These are phyloP conservation scores for Pantala flavescens DNA, from an alignment of 1,140 invertebrate genomes.

Conservation along the genomic window DNA sequence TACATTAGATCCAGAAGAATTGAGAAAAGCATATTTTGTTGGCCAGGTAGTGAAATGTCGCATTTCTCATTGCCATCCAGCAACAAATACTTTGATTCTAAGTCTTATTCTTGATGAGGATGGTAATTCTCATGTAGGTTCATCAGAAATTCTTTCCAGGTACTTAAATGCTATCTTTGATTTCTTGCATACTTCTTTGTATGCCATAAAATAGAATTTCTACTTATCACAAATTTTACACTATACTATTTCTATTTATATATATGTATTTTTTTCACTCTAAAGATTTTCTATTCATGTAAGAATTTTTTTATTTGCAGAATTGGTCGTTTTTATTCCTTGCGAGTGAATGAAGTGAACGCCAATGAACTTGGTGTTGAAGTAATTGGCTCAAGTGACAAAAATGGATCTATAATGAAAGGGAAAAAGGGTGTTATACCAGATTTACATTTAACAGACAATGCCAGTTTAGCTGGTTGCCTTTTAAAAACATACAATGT, in stretches of 20 bases:
- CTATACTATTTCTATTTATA: too few relatives aligned
- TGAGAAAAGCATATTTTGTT: neutral
- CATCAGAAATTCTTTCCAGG: neutral
- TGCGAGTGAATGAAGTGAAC: neutral
- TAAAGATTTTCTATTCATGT: too few relatives aligned
- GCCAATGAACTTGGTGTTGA: neutral
- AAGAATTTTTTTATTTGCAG: too few relatives aligned
- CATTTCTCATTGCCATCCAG: neutral
- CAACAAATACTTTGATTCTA: neutral
- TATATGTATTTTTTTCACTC: too few relatives aligned
- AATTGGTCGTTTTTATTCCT: neutral
- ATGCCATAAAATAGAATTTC: too few relatives aligned
- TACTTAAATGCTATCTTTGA: neutral
- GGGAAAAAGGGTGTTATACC: conserved; percentile 6
- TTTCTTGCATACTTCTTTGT: too few relatives aligned
- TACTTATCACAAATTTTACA: too few relatives aligned
- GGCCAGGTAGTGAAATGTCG: neutral
- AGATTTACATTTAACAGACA: conserved; percentile 15
- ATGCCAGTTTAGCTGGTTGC: neutral
- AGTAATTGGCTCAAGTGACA: conserved; percentile 8
- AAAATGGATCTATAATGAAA: neutral
- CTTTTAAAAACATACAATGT: neutral
- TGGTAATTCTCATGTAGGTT: too few relatives aligned
- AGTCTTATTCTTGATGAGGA: neutral
- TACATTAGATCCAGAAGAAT: neutral